Evolutionary conservation across 1,140 invertebrate species (phyloP).

Genomic region (Nasonia longicornis): DNA sequence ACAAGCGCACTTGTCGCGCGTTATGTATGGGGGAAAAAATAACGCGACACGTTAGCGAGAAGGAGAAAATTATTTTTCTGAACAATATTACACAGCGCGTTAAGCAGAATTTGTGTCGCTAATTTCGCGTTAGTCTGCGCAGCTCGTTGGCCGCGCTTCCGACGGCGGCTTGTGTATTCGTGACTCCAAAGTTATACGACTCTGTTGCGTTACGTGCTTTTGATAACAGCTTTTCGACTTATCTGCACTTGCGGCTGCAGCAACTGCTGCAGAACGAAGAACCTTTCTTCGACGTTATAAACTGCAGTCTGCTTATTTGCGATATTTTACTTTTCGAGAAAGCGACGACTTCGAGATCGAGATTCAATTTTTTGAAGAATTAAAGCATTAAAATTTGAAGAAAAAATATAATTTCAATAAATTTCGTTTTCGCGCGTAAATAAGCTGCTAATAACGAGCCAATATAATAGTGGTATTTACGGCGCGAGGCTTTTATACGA

Average conservation of each 20-base stretch:
- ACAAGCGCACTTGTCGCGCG: not conserved
- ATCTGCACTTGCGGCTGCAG: slow-evolving; percentile 33
- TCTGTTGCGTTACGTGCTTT: slow-evolving; percentile 43
- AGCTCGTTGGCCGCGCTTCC: slow-evolving; percentile 29
- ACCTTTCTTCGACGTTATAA: slow-evolving; percentile 34
- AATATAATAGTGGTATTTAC: slow-evolving; percentile 15
- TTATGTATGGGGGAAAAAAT: not conserved
- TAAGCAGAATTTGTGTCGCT: slow-evolving; percentile 36
- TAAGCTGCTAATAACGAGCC: slow-evolving; percentile 17
- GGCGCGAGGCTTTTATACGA: slow-evolving; percentile 21
- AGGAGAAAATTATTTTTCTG: slow-evolving; percentile 28
- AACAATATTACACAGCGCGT: not conserved
- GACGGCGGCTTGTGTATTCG: slow-evolving; percentile 32
- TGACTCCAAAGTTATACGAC: slow-evolving; percentile 42
- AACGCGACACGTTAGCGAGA: not conserved
- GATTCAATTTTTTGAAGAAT: no score
- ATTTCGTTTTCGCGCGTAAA: slow-evolving; percentile 20
- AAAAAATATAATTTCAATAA: slow-evolving; percentile 24
- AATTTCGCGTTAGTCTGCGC: slow-evolving; percentile 26
- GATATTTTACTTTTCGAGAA: not conserved
- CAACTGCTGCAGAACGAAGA: slow-evolving; percentile 30
- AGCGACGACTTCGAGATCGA: not conserved
- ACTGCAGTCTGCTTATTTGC: not conserved
- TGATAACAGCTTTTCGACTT: slow-evolving; percentile 46
- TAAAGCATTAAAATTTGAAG: not conserved